phyloP scores from a whole-genome alignment of 2,797 vertebrate genomes.

The Xiphorhynchus erythropygius region DNA sequence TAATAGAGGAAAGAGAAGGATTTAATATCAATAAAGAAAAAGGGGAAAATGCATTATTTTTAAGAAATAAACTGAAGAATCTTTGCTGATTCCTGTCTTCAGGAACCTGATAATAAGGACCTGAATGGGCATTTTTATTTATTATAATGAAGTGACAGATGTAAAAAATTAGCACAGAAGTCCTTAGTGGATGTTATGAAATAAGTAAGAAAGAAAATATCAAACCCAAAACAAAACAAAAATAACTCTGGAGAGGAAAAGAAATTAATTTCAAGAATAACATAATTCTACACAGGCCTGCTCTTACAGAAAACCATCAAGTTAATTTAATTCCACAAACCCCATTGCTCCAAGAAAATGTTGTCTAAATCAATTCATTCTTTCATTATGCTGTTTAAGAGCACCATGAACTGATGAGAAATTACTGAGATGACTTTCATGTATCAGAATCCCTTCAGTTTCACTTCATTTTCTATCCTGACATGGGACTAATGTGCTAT shows the following conservation, averaged over 20 bases:
- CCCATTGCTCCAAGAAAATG: conserved; percentile 72
- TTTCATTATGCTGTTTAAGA: conserved; percentile 76
- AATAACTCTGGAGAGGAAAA: conserved; percentile 57
- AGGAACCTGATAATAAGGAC: background rate
- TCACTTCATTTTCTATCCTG: conserved; percentile 73
- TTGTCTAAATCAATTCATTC: conserved; percentile 79
- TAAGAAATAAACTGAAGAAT: background rate
- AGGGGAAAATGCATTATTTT: background rate
- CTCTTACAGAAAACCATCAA: conserved; percentile 73
- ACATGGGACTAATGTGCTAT: conserved; percentile 73
- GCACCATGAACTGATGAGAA: conserved; percentile 70
- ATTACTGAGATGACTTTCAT: conserved; percentile 72
- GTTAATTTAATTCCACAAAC: conserved; percentile 80
- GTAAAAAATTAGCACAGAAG: conserved; percentile 22
- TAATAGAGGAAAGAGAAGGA: background rate
- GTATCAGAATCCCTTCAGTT: conserved; percentile 74
- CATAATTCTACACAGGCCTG: conserved; percentile 60
- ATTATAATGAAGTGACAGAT: conserved; percentile 42
- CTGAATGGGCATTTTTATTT: background rate
- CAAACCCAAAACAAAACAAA: conserved; percentile 1
- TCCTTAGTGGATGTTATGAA: conserved; percentile 38
- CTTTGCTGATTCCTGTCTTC: background rate
- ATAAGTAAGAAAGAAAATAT: conserved; percentile 38
- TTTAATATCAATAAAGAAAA: background rate
- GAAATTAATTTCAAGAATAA: conserved; percentile 77